Base-by-base conservation (phyloP, 2,113 vertebrate genomes). In the Carassius auratus region DNA sequence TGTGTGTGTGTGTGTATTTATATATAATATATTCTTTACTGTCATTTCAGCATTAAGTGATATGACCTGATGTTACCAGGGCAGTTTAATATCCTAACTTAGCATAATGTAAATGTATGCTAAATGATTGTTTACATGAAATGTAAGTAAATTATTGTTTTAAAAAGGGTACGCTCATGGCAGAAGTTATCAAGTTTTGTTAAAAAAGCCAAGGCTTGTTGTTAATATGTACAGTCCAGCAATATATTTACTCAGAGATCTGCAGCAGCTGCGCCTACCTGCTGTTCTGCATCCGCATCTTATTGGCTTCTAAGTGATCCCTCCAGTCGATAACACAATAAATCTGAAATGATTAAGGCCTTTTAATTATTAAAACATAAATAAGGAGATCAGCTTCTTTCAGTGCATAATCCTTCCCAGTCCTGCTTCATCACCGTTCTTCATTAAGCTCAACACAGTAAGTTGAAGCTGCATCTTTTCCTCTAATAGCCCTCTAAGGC, bases 301-400 rank as follows among this genome's bases (percentile, higher is more conserved):
- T 50, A 76, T 62, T 71, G 76, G 48, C 38, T 79, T 82, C 64
- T 68, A 66, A 73, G 80, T 75, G 74, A 64, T 71, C 80, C 75
- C 71, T 80, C 30, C 48, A 55, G 85, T 86, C 89, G 85, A 85
- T 82, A 86, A 79, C 42, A 76, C 83, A 61, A 76, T 75, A 73
- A 74, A 23, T 83, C 84, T 78, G 64, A 83, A 83, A 66, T 69
- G 86, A 88, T 80, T 57, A 38, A 68, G 76, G 69, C 81, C 59
- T 86, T 89, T 86, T 89, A 88, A 88, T 89, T 78, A 89, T 86
- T 88, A 79, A 84, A 68, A 79, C 76, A 86, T 86, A 89, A 88
- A 88, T 79, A 88, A 88, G 52, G 42, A 68, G 83, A 84, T 88
- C 84, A 86, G 73, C 83, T 75, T 50, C 81, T 87, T 84, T 59